A percentile compares a stretch with the other conserved stretches of the same genome.
Conservation (phyloP, 2,888 invertebrate genomes). For the Bibio marci region DNA sequence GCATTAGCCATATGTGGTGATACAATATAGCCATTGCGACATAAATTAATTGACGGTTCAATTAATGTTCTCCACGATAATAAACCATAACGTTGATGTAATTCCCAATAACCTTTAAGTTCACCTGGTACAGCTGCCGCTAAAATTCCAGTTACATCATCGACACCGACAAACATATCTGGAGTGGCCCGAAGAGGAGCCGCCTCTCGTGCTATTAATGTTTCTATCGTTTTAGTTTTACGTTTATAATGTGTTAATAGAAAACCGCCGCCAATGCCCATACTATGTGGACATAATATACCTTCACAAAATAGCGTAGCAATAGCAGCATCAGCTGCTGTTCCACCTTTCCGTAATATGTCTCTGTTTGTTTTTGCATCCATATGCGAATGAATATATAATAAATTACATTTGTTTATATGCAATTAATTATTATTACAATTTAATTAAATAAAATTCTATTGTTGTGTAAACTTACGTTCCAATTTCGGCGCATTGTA, state of each 20-base stretch:
- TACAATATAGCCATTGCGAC: conserved; percentile 43
- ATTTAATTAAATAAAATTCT: too few relatives aligned
- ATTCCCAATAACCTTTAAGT: conserved; percentile 57
- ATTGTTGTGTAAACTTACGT: conserved; percentile 26
- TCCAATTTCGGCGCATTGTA: conserved; percentile 56
- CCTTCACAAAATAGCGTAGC: conserved; percentile 77
- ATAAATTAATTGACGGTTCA: conserved; percentile 41
- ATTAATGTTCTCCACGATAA: conserved; percentile 57
- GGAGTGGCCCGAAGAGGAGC: conserved; percentile 45
- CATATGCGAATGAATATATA: too few relatives aligned
- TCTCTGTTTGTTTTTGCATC: too few relatives aligned
- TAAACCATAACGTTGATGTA: conserved; percentile 53
- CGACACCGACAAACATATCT: conserved; percentile 34
- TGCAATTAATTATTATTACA: too few relatives aligned
- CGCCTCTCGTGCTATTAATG: conserved; percentile 56
- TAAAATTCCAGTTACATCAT: conserved; percentile 17
- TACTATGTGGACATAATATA: conserved; percentile 58
- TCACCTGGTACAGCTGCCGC: conserved; percentile 45
- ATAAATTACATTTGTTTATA: too few relatives aligned
- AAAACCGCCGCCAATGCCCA: conserved; percentile 64
- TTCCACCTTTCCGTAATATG: conserved; percentile 32
- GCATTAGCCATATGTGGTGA: conserved; percentile 44
- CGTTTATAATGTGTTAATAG: conserved; percentile 58
- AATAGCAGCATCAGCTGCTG: conserved; percentile 69
- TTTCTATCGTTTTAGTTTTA: conserved; percentile 37